phyloP scores from a whole-genome alignment of 2,113 vertebrate genomes.

The Donacobius atricapilla region DNA sequence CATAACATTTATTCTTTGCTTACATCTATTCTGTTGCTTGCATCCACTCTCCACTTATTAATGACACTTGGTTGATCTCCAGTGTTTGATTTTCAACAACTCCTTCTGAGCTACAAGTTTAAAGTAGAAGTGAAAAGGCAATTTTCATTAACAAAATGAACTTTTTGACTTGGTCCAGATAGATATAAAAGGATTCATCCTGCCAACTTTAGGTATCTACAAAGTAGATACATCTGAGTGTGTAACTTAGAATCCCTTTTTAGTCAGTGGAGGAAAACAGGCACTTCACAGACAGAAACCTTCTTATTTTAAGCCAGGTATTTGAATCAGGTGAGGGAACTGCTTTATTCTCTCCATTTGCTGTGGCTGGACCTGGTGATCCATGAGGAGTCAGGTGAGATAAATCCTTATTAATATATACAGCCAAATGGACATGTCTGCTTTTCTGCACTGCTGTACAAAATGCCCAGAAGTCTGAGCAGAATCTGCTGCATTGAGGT shows the following conservation, averaged over 20 bases:
- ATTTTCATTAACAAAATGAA: neutral
- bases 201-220: neutral
- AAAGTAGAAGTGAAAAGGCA: neutral
- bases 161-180: neutral
- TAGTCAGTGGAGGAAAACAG: neutral
- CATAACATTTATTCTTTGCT: neutral
- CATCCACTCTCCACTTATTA: neutral
- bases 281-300: neutral
- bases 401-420: neutral
- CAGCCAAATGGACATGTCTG: neutral
- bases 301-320: neutral
- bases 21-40: neutral
- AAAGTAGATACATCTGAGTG: neutral
- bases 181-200: neutral
- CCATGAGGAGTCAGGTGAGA: neutral
- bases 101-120: neutral
- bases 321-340: neutral
- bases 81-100: neutral
- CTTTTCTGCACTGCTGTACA: neutral
- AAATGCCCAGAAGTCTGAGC: neutral
- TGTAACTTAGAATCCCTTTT: neutral
- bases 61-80: neutral
- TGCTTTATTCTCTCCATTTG: neutral
- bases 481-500: neutral
- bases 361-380: neutral